phyloP scores from a whole-genome alignment of 2,113 vertebrate genomes.

The Zosterops lateralis region DNA sequence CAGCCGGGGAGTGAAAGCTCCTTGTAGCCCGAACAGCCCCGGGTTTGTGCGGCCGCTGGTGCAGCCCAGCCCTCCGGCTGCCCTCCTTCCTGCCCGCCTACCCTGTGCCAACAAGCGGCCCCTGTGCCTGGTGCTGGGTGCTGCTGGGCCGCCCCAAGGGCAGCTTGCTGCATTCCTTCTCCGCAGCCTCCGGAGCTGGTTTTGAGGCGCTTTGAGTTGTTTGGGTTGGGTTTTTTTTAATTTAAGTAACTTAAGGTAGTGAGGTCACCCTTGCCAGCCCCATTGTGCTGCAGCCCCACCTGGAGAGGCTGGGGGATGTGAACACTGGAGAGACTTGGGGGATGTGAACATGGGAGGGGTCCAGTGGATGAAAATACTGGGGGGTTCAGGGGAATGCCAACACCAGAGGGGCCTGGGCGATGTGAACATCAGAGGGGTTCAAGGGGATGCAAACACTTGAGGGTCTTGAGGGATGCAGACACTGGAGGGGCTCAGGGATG shows the following conservation, averaged over 20 bases:
- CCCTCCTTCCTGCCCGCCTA: neutral
- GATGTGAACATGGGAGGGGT: neutral
- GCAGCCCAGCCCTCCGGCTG: neutral
- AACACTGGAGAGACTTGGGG: neutral
- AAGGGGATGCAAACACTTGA: neutral
- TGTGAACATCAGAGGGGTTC: neutral
- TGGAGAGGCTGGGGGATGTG: neutral
- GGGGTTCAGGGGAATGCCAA: neutral
- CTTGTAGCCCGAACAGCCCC: constrained; percentile 28
- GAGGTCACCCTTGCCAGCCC: fast-evolving
- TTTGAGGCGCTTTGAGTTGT: neutral
- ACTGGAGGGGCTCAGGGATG: fast-evolving
- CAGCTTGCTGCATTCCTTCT: neutral
- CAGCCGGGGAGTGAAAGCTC: constrained; percentile 8
- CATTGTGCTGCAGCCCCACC: neutral
- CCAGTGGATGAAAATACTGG: too few relatives aligned
- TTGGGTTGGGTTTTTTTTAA: neutral
- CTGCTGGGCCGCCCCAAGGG: neutral
- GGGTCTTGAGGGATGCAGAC: neutral
- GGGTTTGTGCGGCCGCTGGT: neutral
- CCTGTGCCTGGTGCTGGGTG: neutral
- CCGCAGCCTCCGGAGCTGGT: neutral
- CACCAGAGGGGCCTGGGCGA: fast-evolving
- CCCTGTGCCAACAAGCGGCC: neutral
- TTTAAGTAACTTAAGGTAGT: neutral